phyloP scores from a whole-genome alignment of 2,113 vertebrate genomes.

The Pao palembangensis region DNA sequence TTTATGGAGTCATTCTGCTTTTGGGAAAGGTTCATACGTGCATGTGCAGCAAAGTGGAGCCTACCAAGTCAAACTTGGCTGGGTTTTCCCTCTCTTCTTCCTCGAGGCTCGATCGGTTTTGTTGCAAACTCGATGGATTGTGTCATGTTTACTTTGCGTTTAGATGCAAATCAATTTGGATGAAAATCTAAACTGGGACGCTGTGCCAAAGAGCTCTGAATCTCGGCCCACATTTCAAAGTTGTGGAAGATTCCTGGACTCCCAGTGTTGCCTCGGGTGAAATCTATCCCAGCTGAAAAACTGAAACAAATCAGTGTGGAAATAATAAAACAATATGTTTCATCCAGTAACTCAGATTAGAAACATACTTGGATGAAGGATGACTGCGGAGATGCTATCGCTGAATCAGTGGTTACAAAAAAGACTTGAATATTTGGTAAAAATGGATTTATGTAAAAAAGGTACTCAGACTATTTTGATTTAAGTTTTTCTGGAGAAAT shows the following conservation, averaged over 20 bases:
- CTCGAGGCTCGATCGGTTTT: conserved; percentile 35
- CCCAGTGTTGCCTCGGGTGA: conserved; percentile 61
- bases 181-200: conserved; percentile 62
- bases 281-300: conserved; percentile 61
- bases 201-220: conserved; percentile 45
- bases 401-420: too few species aligned
- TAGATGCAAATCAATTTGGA: conserved; percentile 66
- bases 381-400: conserved; percentile 60
- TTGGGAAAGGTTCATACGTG: too few species aligned
- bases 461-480: too few species aligned
- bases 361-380: conserved; percentile 61
- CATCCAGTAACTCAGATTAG: conserved; percentile 63
- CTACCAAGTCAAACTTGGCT: too few species aligned
- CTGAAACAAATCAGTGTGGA: conserved; percentile 63
- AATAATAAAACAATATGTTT: conserved; percentile 59
- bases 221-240: conserved; percentile 50
- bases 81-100: too few species aligned
- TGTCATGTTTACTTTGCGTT: conserved; percentile 66
- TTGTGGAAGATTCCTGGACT: conserved; percentile 54
- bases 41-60: too few species aligned
- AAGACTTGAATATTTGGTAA: too few species aligned
- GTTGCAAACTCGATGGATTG: conserved; percentile 48
- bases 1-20: too few species aligned
- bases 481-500: too few species aligned
- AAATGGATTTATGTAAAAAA: too few species aligned